These are phyloP conservation scores for Peromyscus californicus DNA, from an alignment of 2,113 vertebrate species.

Conservation along the genomic window DNA sequence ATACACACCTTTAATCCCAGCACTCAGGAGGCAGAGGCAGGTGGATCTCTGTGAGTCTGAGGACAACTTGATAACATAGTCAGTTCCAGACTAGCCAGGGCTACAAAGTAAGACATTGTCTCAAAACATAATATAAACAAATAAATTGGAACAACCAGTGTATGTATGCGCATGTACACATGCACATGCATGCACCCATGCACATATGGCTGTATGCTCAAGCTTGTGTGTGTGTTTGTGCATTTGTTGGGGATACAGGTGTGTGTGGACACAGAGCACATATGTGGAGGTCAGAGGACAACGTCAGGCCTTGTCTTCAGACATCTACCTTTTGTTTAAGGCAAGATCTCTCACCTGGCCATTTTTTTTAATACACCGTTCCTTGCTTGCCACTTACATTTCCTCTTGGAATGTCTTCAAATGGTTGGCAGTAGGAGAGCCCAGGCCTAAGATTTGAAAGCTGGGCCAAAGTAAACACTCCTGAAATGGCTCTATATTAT, in stretches of 20 bases:
- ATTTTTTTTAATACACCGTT: neutral
- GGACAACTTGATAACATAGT: too few species aligned
- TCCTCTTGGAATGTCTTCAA: neutral
- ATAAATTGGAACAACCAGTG: neutral
- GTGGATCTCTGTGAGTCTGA: too few species aligned
- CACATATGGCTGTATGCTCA: neutral
- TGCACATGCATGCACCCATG: neutral
- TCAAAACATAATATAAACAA: neutral
- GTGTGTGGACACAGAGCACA: neutral
- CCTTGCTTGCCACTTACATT: neutral
- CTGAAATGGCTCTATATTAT: neutral
- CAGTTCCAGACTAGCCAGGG: neutral
- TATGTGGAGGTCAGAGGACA: neutral
- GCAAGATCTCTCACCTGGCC: neutral
- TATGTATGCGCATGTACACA: neutral
- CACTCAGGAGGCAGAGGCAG: too few species aligned
- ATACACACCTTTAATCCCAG: too few species aligned
- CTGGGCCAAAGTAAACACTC: neutral
- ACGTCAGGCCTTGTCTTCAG: neutral
- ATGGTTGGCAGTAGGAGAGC: neutral
- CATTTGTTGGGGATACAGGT: neutral
- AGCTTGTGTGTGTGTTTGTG: neutral
- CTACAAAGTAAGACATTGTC: neutral
- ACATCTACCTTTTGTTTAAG: neutral
- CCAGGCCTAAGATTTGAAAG: neutral